These are phyloP conservation scores for Araneus ventricosus DNA, from an alignment of 1,140 invertebrate species.

Conservation along the genomic window DNA sequence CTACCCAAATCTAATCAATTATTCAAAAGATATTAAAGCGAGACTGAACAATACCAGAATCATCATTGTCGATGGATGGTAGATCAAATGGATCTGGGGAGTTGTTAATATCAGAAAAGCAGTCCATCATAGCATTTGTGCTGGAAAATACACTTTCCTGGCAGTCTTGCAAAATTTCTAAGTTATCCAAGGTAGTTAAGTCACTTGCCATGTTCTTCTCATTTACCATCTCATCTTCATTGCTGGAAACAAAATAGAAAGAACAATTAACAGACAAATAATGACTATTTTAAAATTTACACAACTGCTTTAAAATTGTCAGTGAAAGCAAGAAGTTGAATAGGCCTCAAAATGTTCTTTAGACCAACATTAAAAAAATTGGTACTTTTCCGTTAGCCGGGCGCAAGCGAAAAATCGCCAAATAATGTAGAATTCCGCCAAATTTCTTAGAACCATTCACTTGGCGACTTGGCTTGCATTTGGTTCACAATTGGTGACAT, in stretches of 20 bases:
- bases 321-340: too few relatives aligned
- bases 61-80: conserved; percentile 67
- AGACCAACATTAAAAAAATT: too few relatives aligned
- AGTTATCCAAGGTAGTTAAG: conserved; percentile 50
- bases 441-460: too few relatives aligned
- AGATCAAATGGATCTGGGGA: conserved; percentile 63
- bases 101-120: conserved; percentile 59
- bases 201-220: conserved; percentile 47
- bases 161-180: conserved; percentile 58
- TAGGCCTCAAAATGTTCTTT: too few relatives aligned
- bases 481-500: too few relatives aligned
- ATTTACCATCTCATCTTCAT: conserved; percentile 4
- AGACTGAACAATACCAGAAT: conserved; percentile 48
- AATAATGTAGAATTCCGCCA: too few relatives aligned
- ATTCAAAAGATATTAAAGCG: background rate
- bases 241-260: background rate
- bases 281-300: background rate
- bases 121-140: conserved; percentile 60
- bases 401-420: too few relatives aligned
- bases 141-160: conserved; percentile 49
- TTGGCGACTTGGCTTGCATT: too few relatives aligned
- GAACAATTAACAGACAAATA: background rate
- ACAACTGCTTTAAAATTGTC: too few relatives aligned
- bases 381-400: too few relatives aligned
- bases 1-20: too few relatives aligned